Base-by-base conservation (phyloP, 1,140 invertebrate genomes). In the Maconellicoccus hirsutus region DNA sequence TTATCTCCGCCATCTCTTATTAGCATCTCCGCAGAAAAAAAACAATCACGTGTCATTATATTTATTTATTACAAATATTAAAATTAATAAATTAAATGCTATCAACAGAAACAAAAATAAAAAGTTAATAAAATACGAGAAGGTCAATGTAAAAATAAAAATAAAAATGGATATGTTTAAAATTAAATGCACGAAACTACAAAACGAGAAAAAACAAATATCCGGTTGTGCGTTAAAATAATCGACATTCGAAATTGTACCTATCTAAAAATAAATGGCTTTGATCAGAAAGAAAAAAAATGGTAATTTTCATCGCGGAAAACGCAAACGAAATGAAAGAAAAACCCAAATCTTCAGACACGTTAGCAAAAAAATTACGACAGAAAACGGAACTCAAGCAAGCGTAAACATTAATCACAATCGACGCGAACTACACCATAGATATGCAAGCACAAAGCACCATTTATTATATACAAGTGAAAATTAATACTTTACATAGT, bases 121-220 rank as follows among this genome's bases (percentile, higher is more conserved):
- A 66, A 66, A 66, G 61, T 66, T 66, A 66, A 66, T 66, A 66
- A 66, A 66, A 66, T 66, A 23, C 25, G 16, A 66, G 25, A 66
- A 12, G 25, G 22, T 22, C 8, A 26, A 25, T 59, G 10, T 66
- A 25, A 23, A 52, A 52, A 52, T 52, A 6, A 33, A 33, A 52
- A 66, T 26, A 66, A 66, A 66, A 66, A 26, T 66, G 61, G 61
- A 66, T 66, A 66, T 66, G 61, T 66, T 66, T 66, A 66, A 66
- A 66, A 66, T 66, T 66, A 66, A 66, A 66, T 66, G 61, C 61
- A 66, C 25, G 25, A 66, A 25, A 66, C 22, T 25, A 66, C 61
- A 25, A 33, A 33, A 33, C 4, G n/a, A 59, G 52, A 59, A 59
- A 16, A 59, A 59, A 59, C 22, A 66, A 66, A 66, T 19, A 19